Conservation (phyloP, 2,113 vertebrate genomes). For the Coreoperca whiteheadi region DNA sequence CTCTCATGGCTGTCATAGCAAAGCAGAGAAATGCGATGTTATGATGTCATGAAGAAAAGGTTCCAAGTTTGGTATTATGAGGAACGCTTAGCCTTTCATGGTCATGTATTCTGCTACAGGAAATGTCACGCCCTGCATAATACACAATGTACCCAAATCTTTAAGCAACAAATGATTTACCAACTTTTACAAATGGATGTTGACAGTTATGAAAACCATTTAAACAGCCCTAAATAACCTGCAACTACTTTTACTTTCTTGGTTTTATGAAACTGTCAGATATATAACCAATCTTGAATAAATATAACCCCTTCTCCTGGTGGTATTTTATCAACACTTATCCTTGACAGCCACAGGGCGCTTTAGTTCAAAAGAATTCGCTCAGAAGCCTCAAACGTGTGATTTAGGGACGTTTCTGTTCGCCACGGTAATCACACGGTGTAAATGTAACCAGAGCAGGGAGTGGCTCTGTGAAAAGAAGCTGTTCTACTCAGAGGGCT, state of each 20-base stretch:
- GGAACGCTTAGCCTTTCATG: neutral
- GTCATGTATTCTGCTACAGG: neutral
- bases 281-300: neutral
- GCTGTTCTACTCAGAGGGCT: constrained; percentile 6
- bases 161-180: neutral
- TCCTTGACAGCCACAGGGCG: neutral
- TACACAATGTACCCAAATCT: too few relatives aligned
- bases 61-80: neutral
- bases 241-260: neutral
- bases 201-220: neutral
- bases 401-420: neutral
- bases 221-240: neutral
- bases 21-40: neutral
- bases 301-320: neutral
- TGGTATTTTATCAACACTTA: neutral
- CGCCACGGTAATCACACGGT: neutral
- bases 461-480: constrained; percentile 40
- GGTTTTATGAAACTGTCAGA: neutral
- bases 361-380: too few relatives aligned
- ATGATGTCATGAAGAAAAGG: neutral
- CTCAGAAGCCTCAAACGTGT: neutral
- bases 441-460: constrained; percentile 6
- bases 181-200: neutral
- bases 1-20: neutral
- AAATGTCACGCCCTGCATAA: neutral